Conservation (phyloP, 2,797 vertebrate species). For the Takifugu ocellatus region DNA sequence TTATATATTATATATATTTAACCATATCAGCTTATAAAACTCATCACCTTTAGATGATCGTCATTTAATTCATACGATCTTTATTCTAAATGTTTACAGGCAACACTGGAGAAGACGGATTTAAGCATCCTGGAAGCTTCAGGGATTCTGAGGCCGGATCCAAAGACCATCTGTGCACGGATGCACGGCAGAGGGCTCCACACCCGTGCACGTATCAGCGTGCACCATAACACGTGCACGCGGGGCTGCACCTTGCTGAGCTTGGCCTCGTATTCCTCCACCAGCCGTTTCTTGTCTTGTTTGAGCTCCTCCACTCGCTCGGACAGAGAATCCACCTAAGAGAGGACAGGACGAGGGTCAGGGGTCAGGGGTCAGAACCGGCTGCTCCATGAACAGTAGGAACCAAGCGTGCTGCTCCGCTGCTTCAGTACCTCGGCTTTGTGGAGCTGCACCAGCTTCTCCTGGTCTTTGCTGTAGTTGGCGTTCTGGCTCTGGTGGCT, state of each 20-base stretch:
- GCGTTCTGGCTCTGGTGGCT: slow-evolving; percentile 89
- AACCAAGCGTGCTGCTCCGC: slow-evolving; percentile 13
- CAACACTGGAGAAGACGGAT: too few species aligned
- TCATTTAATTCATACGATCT: too few species aligned
- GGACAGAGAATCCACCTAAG: slow-evolving; percentile 84
- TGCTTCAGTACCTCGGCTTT: slow-evolving; percentile 69
- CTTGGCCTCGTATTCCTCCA: slow-evolving; percentile 95
- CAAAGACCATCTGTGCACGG: neutral
- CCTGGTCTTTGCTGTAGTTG: slow-evolving; percentile 89
- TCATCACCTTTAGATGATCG: too few species aligned
- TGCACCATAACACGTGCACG: neutral
- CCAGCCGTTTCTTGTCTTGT: slow-evolving; percentile 88
- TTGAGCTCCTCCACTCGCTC: slow-evolving; percentile 87
- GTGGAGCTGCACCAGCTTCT: slow-evolving; percentile 87
- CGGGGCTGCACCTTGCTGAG: slow-evolving; percentile 78
- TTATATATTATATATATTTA: too few species aligned
- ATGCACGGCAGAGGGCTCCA: neutral
- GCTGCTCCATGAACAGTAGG: neutral
- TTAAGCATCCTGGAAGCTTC: too few species aligned
- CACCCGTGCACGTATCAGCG: neutral
- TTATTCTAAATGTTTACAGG: too few species aligned
- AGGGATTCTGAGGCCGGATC: too few species aligned
- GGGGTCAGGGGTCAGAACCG: too few species aligned
- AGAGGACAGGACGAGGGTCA: neutral
- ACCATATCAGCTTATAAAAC: too few species aligned